Base-by-base conservation (phyloP, 2,888 invertebrate genomes). In the Ethmia dodecea region DNA sequence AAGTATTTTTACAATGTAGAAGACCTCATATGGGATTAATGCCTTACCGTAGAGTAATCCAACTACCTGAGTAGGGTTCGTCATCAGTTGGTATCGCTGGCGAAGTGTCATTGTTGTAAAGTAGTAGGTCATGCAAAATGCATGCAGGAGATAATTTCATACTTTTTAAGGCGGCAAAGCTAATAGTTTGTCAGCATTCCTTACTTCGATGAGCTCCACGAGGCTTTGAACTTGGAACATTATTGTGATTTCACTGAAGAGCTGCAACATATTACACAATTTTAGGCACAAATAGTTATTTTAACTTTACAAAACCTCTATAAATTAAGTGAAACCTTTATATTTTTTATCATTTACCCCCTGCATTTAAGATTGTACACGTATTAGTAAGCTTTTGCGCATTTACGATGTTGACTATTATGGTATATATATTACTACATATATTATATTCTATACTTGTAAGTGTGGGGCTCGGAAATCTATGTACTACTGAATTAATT, bases 321-420 rank as follows among this genome's bases (percentile, higher is more conserved):
- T 44, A 53, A 13, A 13, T 59, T 62, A 43, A 47, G 42, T 37
- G 52, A 42, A 66, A 63, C 51, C 55, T 66, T 67, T 47, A 72
- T 81, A 78, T 81, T 81, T 80, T 81, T 60, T 78, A 76, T 78
- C 50, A 40, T 78, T 81, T 79, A 79, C 74, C 69, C 29, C 79
- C 72, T 65, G 69, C 71, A 68, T 75, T 59, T 75, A 66, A 47
- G 54, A 67, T 63, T 49, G 53, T 71, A 67, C 56, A 62, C 55
- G 53, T 64, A 64, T 55, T 69, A 67, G 50, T 73, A 79, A 78
- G 81, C 80, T 81, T 83, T 76, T 81, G 73, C 61, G 74, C 76
- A 73, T 84, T 78, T 84, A 84, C 80, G 68, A 80, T 81, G 84
- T 86, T 86, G 79, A 83, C 74, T 83, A 80, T 75, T 81, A 67